Evolutionary conservation across 1,140 invertebrate species (phyloP).

Genomic region (Araneus ventricosus): DNA sequence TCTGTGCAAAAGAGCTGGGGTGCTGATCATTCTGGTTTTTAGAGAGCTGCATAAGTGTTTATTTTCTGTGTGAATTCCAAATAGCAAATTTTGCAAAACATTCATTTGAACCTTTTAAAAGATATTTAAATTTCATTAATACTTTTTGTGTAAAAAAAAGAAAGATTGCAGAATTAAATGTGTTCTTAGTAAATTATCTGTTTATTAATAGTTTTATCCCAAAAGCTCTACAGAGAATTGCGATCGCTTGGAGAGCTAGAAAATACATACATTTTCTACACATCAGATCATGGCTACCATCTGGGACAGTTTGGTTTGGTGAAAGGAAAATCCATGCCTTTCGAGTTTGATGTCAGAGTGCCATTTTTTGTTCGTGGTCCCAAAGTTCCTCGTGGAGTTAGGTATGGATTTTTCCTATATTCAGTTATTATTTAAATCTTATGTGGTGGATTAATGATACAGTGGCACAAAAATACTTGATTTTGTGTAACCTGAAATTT

Average conservation of each 20-base stretch:
- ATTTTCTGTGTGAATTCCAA: no score
- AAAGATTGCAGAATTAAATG: not conserved
- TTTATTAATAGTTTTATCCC: constrained; percentile 65
- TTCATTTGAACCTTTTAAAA: no score
- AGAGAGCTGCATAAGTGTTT: no score
- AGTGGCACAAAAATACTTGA: no score
- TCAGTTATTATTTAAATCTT: no score
- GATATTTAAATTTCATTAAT: no score
- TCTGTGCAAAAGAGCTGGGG: no score
- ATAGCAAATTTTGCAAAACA: no score
- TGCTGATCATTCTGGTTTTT: no score
- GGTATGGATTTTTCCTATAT: constrained; percentile 84
- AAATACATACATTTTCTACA: constrained; percentile 98
- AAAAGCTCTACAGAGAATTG: constrained; percentile 90
- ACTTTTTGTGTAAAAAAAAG: no score
- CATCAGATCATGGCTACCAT: constrained; percentile 99
- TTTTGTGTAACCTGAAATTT: no score
- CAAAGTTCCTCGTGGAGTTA: constrained; percentile 91
- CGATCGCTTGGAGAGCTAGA: constrained; percentile 92
- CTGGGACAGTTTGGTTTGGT: constrained; percentile 98
- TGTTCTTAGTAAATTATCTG: constrained; percentile 13
- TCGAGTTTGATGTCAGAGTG: constrained; percentile 98
- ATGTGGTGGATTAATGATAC: no score
- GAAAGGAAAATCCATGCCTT: constrained; percentile 98
- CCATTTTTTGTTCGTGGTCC: constrained; percentile 97